Evolutionary conservation across 2,113 vertebrate genomes (phyloP).

Genomic region (Sus scrofa): T2T-Sscrofa CM000824.6:178099501-178100000

Average conservation of each 20-base stretch:
- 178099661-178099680: too few species aligned
- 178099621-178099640: too few species aligned
- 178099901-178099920: slow-evolving; percentile 18
- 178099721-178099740: neutral
- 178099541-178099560: too few species aligned
- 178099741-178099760: neutral
- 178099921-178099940: neutral
- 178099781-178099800: neutral
- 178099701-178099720: neutral
- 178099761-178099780: neutral
- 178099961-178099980: slow-evolving; percentile 12
- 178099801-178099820: neutral
- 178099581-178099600: too few species aligned
- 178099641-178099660: too few species aligned
- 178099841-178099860: neutral
- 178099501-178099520: too few species aligned
- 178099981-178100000: slow-evolving; percentile 8
- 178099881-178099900: neutral
- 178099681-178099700: neutral
- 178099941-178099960: neutral
- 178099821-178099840: neutral
- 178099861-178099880: neutral
- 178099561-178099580: too few species aligned
- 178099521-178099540: too few species aligned
- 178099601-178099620: too few species aligned